Base-by-base conservation (phyloP, 2,888 invertebrate species). In the Nematopogon swammerdamellus region DNA sequence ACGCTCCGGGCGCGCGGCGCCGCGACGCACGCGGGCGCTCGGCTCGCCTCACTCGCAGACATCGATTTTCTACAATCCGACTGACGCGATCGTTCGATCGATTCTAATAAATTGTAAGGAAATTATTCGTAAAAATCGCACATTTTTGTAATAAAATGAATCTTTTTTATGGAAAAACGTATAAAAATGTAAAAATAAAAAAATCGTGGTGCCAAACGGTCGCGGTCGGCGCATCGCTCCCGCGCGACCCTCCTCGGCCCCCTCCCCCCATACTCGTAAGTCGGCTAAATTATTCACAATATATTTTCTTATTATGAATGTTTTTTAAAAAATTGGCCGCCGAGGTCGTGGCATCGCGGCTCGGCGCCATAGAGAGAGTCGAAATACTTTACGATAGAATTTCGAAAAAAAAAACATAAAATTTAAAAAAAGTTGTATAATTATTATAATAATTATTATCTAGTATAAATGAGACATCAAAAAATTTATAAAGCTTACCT, bases 251-350 rank as follows among this genome's bases (percentile, higher is more conserved):
- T 72, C 76, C 77, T 77, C 76, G 77, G 77, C 74, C 76, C 75
- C 75, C 76, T 49, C 45, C 49, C 49, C n/a, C 49, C 48, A 46
- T 61, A 71, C 72, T 69, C 75, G 68, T 73, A 72, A 75, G 79
- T 75, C 80, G 80, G 77, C 79, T 76, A 79, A 80, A 80, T 76
- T 80, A 77, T 77, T 76, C 76, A 79, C 76, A 68, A 80, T 80
- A 81, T 81, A 83, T 83, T 83, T 83, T 84, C 83, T 74, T 84
- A 83, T 81, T 81, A 77, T 79, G 76, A 77, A 80, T 81, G 80
- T 82, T 82, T 82, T 82, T 81, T 76, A 79, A 36, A 36, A 14
- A 36, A 77, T 74, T 60, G 81, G 82, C 77, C 81, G 83, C 74
- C 75, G 82, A 76, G 83, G 65, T 67, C 63, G 55, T 47, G 49